Percentiles rank a stretch among this genome's conserved stretches.
phyloP scores from a whole-genome alignment of 2,797 vertebrate species.

The Sciurus carolinensis region DNA sequence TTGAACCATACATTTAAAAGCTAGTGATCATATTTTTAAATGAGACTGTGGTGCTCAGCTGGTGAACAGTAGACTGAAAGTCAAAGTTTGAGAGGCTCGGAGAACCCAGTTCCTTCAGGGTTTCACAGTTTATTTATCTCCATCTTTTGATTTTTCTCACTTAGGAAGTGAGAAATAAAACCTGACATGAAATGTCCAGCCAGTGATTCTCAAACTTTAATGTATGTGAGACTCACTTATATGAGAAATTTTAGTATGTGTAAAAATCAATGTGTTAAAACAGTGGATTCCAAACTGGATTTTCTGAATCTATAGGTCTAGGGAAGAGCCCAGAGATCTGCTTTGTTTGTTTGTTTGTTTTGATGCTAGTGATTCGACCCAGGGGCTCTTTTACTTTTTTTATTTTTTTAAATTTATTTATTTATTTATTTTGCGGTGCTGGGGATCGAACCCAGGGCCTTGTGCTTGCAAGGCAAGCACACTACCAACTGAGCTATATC shows the following conservation, averaged over 20 bases:
- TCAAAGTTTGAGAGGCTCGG: constrained; percentile 57
- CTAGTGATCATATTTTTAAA: constrained; percentile 65
- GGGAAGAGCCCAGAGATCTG: constrained; percentile 43
- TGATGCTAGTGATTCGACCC: too few relatives aligned
- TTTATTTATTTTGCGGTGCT: too few relatives aligned
- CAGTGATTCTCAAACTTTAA: constrained; percentile 39
- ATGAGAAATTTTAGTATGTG: constrained; percentile 15
- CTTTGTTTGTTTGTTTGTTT: too few relatives aligned
- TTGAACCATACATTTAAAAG: constrained; percentile 72
- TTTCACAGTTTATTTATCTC: constrained; percentile 60
- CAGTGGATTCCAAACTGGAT: neutral
- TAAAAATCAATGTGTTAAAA: constrained; percentile 66
- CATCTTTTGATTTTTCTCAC: constrained; percentile 61
- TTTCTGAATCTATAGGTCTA: constrained; percentile 38
- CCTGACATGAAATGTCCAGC: constrained; percentile 3
- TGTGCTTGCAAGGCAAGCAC: too few relatives aligned
- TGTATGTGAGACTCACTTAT: constrained; percentile 33
- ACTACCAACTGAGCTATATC: too few relatives aligned
- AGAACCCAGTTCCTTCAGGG: neutral
- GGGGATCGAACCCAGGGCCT: too few relatives aligned
- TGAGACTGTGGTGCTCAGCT: neutral
- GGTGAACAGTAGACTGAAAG: constrained; percentile 46
- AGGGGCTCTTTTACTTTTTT: too few relatives aligned
- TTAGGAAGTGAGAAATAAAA: constrained; percentile 64
- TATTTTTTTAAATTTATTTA: too few relatives aligned